phyloP scores from a whole-genome alignment of 2,797 vertebrate genomes.

The Anabas testudineus region DNA sequence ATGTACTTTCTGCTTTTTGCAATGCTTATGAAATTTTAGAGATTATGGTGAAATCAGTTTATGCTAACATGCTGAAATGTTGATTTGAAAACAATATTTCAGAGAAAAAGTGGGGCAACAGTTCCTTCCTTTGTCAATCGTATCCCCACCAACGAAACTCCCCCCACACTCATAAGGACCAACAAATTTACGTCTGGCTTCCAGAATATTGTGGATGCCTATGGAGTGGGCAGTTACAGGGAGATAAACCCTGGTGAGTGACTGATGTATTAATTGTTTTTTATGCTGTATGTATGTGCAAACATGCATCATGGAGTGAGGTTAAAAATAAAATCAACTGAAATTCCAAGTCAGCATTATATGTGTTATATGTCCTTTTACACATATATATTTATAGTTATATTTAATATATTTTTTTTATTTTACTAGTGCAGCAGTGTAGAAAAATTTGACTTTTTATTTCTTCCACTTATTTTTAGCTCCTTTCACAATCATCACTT shows the following conservation, averaged over 20 bases:
- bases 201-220: slow-evolving; percentile 97
- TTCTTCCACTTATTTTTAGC: slow-evolving; percentile 76
- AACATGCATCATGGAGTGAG: neutral
- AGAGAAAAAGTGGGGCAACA: slow-evolving; percentile 92
- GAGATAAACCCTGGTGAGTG: slow-evolving; percentile 96
- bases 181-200: slow-evolving; percentile 98
- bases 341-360: neutral
- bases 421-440: neutral
- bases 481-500: slow-evolving; percentile 95
- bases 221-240: slow-evolving; percentile 92
- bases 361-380: too few species aligned
- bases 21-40: neutral
- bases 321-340: neutral
- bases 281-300: neutral
- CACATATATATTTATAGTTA: too few species aligned
- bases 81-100: slow-evolving; percentile 49
- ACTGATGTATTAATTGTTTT: neutral
- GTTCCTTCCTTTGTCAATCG: slow-evolving; percentile 97
- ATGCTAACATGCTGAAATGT: neutral
- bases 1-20: neutral
- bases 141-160: slow-evolving; percentile 92
- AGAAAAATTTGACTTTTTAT: neutral
- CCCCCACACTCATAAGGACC: slow-evolving; percentile 94
- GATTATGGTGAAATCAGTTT: neutral
- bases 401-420: neutral